Conservation (phyloP, 2,113 vertebrate species). For the Gnathonemus longibarbis region DNA sequence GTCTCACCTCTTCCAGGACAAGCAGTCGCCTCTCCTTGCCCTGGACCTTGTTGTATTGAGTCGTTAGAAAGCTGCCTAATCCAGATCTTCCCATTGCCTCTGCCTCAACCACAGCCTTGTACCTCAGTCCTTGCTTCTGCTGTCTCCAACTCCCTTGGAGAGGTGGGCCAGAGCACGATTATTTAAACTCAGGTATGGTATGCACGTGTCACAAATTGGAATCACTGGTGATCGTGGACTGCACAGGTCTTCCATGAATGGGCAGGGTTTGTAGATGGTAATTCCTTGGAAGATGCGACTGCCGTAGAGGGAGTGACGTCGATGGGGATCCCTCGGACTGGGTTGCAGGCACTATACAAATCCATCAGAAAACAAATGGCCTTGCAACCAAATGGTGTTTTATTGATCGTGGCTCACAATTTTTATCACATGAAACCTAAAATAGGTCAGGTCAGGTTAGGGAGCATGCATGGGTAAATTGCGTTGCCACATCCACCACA, state of each 20-base stretch:
- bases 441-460: not conserved
- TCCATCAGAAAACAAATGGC: not conserved
- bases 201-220: not conserved
- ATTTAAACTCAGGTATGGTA: not conserved
- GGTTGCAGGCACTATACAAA: not conserved
- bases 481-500: not conserved
- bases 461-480: not conserved
- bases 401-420: not conserved
- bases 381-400: not conserved
- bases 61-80: no score
- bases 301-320: not conserved
- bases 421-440: not conserved
- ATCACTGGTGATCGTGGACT: not conserved
- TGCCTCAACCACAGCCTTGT: no score
- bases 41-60: no score
- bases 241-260: not conserved
- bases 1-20: no score
- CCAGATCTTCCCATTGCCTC: no score
- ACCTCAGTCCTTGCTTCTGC: no score
- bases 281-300: not conserved
- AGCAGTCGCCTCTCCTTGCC: no score
- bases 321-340: not conserved
- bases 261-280: not conserved
- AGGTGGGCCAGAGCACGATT: not conserved
- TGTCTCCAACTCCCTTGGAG: not conserved